Evolutionary conservation across 2,113 vertebrate genomes (phyloP).

Genomic region (Calidris pygmaea): DNA sequence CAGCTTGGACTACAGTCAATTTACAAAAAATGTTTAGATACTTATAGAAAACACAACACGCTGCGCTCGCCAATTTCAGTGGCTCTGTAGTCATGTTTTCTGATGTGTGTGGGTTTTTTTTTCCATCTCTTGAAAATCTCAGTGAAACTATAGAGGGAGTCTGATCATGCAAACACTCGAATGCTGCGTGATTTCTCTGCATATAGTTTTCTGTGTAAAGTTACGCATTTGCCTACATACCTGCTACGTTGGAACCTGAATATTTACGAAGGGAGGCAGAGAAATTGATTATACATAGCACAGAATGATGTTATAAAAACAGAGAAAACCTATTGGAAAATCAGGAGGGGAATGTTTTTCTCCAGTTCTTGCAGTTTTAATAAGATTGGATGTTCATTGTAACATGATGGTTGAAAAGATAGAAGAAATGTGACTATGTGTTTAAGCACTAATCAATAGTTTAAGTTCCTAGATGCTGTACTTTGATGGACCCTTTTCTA

Average conservation of each 20-base stretch:
- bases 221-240: background rate
- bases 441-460: background rate
- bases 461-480: background rate
- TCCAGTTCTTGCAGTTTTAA: background rate
- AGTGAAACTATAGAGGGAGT: background rate
- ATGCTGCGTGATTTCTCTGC: background rate
- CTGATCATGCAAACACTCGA: background rate
- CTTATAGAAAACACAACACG: background rate
- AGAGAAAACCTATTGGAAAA: background rate
- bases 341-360: fast-evolving
- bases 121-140: background rate
- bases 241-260: background rate
- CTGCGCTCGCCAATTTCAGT: background rate
- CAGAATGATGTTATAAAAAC: background rate
- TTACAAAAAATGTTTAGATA: background rate
- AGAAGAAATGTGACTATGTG: background rate
- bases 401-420: background rate
- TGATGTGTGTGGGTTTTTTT: background rate
- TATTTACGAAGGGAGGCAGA: background rate
- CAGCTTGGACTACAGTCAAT: background rate
- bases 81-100: background rate
- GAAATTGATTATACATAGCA: background rate
- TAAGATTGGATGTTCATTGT: background rate
- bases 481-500: background rate
- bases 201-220: background rate